A percentile compares a stretch with the other conserved stretches of the same genome.
Conservation (phyloP, 2,888 invertebrate species). For the Scaptomyza flava region DNA sequence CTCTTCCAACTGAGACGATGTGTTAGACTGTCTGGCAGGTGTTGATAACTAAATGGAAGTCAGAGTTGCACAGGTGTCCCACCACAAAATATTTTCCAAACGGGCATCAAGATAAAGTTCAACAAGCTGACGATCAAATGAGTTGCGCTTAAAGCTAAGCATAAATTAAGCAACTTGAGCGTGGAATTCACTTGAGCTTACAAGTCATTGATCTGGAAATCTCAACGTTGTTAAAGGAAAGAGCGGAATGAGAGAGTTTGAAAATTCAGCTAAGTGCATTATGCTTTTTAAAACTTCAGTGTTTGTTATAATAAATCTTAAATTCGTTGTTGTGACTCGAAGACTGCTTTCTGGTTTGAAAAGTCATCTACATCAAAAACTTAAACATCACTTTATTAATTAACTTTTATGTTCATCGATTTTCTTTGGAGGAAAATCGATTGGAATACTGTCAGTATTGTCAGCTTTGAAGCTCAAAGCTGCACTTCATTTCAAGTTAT, state of each 20-base stretch:
- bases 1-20: conserved; percentile 46
- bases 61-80: conserved; percentile 52
- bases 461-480: too few species aligned
- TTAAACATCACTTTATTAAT: too few species aligned
- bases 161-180: conserved; percentile 37
- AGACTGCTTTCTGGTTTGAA: too few species aligned
- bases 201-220: conserved; percentile 17
- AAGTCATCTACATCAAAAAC: too few species aligned
- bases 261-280: neutral
- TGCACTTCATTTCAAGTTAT: too few species aligned
- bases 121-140: conserved; percentile 27
- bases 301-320: neutral
- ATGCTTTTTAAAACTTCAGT: neutral
- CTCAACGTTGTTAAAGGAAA: neutral
- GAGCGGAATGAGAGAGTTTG: neutral
- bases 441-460: too few species aligned
- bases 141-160: conserved; percentile 33
- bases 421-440: too few species aligned
- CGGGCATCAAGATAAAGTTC: conserved; percentile 48
- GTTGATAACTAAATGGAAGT: conserved; percentile 35
- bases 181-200: conserved; percentile 9
- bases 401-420: too few species aligned
- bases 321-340: too few species aligned
- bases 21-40: conserved; percentile 34
- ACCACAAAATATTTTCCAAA: conserved; percentile 25